Base-by-base conservation (phyloP, 2,888 invertebrate species). In the Eristalis arbustorum region DNA sequence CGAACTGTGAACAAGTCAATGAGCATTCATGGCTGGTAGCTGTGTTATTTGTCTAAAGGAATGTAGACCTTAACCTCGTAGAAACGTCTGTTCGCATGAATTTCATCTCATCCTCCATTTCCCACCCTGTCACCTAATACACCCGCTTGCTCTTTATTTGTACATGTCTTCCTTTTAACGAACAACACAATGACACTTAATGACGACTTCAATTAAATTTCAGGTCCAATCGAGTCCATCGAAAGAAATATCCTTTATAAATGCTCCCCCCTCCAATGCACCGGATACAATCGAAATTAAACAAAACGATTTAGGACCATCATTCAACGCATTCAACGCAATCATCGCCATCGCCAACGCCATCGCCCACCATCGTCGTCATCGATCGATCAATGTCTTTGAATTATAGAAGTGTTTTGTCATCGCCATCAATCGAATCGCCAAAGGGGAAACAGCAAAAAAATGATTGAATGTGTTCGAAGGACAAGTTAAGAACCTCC, bases 401-500 rank as follows among this genome's bases (percentile, higher is more conserved):
- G 31, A 61, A 74, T 71, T 68, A 22, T 56, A 77, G 28, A 81
- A 68, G 34, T 37, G 23, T 63, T 67, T 56, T 62, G 64, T 64
- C 63, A 69, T 59, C 23, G 22, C 34, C 31, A 74, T 64, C 40
- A 74, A 31, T 74, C 42, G 61, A 37, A 62, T 59, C 61, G 63
- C 31, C 22, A 37, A 22, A 10, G 25, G 56, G 22, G 42, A 57
- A 28, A 3, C 1, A 25, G 23, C 13, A 42, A n/a, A 75, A 31
- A 78, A 69, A 87, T 87, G 87, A 79, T 79, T 83, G 78, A 87
- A 87, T 75, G 82, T 63, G 68, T 78, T 83, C 72, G 59, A 28
- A 64, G 72, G 67, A 62, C 68, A 10, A 87, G 78, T 72, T 83
- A 87, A 79, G 59, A 62, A 75, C 57, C 74, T 79, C 59, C 25